Conservation (phyloP, 2,888 invertebrate species). For the Sabatieria punctata region DNA sequence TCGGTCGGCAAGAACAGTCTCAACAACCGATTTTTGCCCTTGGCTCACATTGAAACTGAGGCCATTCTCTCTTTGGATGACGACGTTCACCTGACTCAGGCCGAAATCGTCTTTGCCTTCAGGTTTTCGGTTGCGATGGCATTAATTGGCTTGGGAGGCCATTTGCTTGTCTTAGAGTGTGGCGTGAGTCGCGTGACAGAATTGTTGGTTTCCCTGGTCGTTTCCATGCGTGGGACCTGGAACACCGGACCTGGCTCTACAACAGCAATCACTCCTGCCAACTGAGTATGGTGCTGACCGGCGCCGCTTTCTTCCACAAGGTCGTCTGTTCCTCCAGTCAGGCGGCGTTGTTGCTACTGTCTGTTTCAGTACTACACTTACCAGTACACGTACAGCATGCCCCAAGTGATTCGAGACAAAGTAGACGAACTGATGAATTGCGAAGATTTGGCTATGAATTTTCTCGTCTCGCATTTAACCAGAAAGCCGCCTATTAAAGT, state of each 20-base stretch:
- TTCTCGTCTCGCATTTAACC: conserved; percentile 86
- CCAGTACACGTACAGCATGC: conserved; percentile 78
- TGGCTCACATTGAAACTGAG: conserved; percentile 87
- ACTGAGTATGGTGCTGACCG: conserved; percentile 93
- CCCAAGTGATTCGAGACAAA: conserved; percentile 79
- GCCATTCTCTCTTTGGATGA: conserved; percentile 93
- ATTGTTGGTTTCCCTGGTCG: conserved; percentile 95
- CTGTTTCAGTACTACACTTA: conserved; percentile 63
- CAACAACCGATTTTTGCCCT: conserved; percentile 92
- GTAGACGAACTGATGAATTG: conserved; percentile 98
- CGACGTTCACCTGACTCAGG: conserved; percentile 88
- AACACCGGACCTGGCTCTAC: conserved; percentile 79
- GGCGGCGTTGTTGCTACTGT: no score
- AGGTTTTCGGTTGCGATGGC: conserved; percentile 40
- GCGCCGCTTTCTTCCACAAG: conserved; percentile 59
- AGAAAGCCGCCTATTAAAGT: conserved; percentile 93
- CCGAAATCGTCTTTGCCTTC: conserved; percentile 96
- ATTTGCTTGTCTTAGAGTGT: conserved; percentile 50
- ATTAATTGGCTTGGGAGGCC: conserved; percentile 1
- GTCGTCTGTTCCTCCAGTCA: no score
- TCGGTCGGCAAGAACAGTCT: conserved; percentile 75
- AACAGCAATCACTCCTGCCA: conserved; percentile 99
- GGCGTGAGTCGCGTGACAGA: conserved; percentile 86
- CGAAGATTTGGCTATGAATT: conserved; percentile 99
- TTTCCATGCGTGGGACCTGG: conserved; percentile 76